A percentile compares a stretch with the other conserved stretches of the same genome.
These are phyloP conservation scores for Leptinotarsa defecta DNA, from an alignment of 1,140 invertebrate genomes.

Conservation along the genomic window DNA sequence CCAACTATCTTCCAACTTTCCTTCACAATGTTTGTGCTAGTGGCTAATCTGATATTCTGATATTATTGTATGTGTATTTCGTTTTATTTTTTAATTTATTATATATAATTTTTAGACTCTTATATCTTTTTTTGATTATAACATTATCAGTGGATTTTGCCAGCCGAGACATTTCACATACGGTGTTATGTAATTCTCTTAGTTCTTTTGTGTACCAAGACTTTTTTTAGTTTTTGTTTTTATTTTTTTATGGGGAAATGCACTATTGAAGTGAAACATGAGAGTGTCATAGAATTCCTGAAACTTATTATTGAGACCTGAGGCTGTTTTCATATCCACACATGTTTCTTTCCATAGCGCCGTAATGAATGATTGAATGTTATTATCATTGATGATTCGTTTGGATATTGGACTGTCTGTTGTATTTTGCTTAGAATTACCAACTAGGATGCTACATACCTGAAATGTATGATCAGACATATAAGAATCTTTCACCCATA, in stretches of 20 bases:
- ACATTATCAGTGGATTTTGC: conserved; percentile 11
- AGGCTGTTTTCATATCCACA: conserved; percentile 1
- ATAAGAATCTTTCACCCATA: background rate
- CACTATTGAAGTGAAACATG: conserved; percentile 1
- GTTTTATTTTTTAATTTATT: background rate
- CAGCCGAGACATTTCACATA: conserved; percentile 7
- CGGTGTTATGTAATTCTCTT: background rate
- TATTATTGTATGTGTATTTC: background rate
- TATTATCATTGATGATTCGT: conserved; percentile 12
- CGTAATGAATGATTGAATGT: conserved; percentile 1
- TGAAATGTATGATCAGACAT: conserved; percentile 7
- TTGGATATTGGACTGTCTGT: background rate
- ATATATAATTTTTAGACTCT: conserved; percentile 3
- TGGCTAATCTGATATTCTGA: background rate
- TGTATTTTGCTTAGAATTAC: background rate
- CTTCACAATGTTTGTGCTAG: too few species aligned
- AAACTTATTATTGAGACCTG: conserved; percentile 2
- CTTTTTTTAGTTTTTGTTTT: background rate
- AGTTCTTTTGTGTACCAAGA: background rate
- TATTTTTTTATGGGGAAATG: background rate
- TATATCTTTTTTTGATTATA: background rate
- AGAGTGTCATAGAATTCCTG: background rate
- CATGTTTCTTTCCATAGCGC: background rate
- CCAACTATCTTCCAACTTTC: too few species aligned
- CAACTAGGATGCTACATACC: background rate